A percentile compares a stretch with the other conserved stretches of the same genome.
These are phyloP conservation scores for Chaetogeoica ovagalla DNA, from an alignment of 2,888 invertebrate genomes.

Conservation along the genomic window DNA sequence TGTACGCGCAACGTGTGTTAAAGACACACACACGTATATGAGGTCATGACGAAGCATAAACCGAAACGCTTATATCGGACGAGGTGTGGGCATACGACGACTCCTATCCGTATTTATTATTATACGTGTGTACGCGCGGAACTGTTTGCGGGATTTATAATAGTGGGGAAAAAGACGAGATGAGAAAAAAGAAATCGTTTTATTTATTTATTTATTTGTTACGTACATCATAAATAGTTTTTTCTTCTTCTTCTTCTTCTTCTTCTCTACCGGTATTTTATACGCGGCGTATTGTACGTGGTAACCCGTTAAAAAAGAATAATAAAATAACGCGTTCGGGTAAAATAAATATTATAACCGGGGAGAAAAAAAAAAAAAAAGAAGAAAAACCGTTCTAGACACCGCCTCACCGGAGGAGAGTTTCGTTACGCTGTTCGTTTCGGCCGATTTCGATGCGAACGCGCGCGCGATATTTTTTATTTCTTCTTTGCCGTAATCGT, in stretches of 20 bases:
- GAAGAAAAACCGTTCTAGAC: constrained; percentile 23
- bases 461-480: too few species aligned
- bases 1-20: constrained; percentile 49
- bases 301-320: constrained; percentile 40
- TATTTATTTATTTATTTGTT: constrained; percentile 3
- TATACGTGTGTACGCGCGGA: background rate
- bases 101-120: constrained; percentile 24
- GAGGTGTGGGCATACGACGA: constrained; percentile 47
- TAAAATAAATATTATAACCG: constrained; percentile 45
- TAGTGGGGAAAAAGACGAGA: constrained; percentile 3
- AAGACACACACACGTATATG: constrained; percentile 37
- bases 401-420: constrained; percentile 28
- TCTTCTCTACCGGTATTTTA: constrained; percentile 22
- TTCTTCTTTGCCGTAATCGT: too few species aligned
- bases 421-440: constrained; percentile 3
- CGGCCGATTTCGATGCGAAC: too few species aligned
- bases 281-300: constrained; percentile 11
- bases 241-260: background rate
- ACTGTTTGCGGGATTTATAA: constrained; percentile 14
- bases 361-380: too few species aligned
- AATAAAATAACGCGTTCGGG: constrained; percentile 29
- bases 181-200: constrained; percentile 46
- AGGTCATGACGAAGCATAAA: constrained; percentile 53
- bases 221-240: constrained; percentile 28
- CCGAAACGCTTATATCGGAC: constrained; percentile 43